Evolutionary conservation across 2,888 invertebrate species (phyloP).

Genomic region (Synergus gifuensis): DNA sequence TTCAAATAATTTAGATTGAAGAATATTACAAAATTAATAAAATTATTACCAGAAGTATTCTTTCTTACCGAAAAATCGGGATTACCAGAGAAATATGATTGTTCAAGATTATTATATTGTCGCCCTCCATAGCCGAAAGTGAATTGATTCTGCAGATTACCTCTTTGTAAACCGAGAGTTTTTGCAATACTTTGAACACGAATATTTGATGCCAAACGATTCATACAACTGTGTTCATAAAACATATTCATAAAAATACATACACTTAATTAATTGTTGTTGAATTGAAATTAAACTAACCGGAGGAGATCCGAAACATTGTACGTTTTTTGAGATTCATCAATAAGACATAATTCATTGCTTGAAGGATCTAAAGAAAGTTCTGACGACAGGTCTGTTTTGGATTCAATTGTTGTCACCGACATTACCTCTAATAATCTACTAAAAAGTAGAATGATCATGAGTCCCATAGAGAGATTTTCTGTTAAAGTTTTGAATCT

Average conservation of each 20-base stretch:
- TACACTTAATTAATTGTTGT: too few species aligned
- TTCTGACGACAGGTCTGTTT: not conserved
- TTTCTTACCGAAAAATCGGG: not conserved
- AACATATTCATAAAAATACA: not conserved
- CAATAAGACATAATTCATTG: slow-evolving; percentile 3
- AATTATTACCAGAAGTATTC: not conserved
- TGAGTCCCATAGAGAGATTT: not conserved
- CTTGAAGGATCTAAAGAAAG: not conserved
- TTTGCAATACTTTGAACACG: not conserved
- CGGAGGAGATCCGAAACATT: slow-evolving; percentile 66
- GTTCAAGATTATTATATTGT: not conserved
- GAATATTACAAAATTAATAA: too few species aligned
- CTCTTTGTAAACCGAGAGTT: not conserved
- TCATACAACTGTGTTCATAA: slow-evolving; percentile 65
- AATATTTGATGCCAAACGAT: slow-evolving; percentile 55
- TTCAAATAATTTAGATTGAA: too few species aligned
- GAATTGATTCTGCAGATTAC: not conserved
- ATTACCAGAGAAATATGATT: not conserved
- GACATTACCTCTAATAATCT: not conserved
- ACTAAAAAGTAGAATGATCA: not conserved
- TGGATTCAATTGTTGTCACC: not conserved
- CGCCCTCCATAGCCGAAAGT: not conserved
- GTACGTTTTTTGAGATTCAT: slow-evolving; percentile 60
- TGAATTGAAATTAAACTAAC: slow-evolving; percentile 59
- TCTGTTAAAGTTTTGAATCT: not conserved